Percentiles rank a stretch among this genome's conserved stretches.
phyloP scores from a whole-genome alignment of 2,797 vertebrate species.

The Eutrigla gurnardus region DNA sequence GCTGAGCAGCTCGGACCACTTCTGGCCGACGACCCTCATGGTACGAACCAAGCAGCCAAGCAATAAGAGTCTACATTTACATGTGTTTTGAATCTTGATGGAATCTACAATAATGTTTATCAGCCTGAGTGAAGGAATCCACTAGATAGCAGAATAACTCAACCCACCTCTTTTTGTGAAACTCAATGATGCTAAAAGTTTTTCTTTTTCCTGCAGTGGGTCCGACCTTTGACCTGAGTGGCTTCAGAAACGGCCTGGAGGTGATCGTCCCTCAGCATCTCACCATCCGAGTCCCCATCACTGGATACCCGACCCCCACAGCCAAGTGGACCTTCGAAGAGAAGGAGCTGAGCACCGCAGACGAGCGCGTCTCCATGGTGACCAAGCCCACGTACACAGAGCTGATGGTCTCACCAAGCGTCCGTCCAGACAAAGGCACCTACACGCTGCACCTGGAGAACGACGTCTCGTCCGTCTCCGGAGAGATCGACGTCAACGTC shows the following conservation, averaged over 20 bases:
- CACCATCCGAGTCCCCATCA: constrained; percentile 92
- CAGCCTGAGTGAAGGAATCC: background rate
- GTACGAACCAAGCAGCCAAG: constrained; percentile 66
- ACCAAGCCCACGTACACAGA: constrained; percentile 90
- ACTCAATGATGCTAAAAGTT: background rate
- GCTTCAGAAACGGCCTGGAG: constrained; percentile 95
- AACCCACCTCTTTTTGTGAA: background rate
- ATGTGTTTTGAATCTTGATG: background rate
- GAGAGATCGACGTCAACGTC: constrained; percentile 97
- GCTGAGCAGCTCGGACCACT: constrained; percentile 92
- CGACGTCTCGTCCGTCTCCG: constrained; percentile 88
- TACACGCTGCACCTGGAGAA: constrained; percentile 93
- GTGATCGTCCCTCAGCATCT: constrained; percentile 94
- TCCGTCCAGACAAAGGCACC: constrained; percentile 93
- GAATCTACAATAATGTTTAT: background rate
- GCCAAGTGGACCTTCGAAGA: constrained; percentile 92
- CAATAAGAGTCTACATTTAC: background rate
- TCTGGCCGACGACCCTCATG: constrained; percentile 92
- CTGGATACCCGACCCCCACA: constrained; percentile 92
- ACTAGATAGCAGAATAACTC: background rate
- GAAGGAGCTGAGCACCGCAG: constrained; percentile 84
- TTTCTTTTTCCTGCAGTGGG: constrained; percentile 79
- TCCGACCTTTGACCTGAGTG: constrained; percentile 93
- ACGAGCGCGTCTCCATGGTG: constrained; percentile 88
- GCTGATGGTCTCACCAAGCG: constrained; percentile 91